These are phyloP conservation scores for Pyrgilauda ruficollis DNA, from an alignment of 2,113 vertebrate species.

Conservation along the genomic window DNA sequence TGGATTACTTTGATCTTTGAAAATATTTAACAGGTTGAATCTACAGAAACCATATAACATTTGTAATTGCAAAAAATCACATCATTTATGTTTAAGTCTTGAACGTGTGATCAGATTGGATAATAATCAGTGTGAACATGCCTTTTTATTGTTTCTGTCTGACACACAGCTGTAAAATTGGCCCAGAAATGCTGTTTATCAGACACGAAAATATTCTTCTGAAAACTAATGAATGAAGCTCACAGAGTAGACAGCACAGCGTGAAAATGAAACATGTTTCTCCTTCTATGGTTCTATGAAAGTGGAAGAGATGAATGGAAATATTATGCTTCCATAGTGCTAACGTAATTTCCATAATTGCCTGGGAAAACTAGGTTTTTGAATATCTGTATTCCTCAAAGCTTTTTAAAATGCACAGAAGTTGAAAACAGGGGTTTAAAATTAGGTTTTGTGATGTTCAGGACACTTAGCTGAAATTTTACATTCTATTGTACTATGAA, in stretches of 20 bases:
- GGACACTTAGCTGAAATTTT: neutral
- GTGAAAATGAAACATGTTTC: neutral
- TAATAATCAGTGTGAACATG: neutral
- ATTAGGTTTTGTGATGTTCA: neutral
- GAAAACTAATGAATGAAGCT: neutral
- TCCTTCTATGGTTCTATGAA: neutral
- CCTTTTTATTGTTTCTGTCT: neutral
- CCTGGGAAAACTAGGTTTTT: neutral
- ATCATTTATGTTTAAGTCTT: neutral
- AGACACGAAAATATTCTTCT: neutral
- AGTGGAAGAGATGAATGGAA: neutral
- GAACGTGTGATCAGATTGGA: neutral
- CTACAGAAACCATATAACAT: neutral
- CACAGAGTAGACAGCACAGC: neutral
- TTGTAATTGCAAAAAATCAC: neutral
- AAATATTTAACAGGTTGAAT: neutral
- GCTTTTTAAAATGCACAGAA: neutral
- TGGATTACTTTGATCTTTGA: neutral
- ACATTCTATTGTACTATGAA: neutral
- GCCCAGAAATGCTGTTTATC: neutral
- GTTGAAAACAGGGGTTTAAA: neutral
- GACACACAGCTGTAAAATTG: neutral
- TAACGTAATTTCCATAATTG: neutral
- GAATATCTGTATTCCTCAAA: neutral
- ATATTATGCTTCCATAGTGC: neutral